phyloP scores from a whole-genome alignment of 1,140 invertebrate species.

The Elymnias hypermnestra region DNA sequence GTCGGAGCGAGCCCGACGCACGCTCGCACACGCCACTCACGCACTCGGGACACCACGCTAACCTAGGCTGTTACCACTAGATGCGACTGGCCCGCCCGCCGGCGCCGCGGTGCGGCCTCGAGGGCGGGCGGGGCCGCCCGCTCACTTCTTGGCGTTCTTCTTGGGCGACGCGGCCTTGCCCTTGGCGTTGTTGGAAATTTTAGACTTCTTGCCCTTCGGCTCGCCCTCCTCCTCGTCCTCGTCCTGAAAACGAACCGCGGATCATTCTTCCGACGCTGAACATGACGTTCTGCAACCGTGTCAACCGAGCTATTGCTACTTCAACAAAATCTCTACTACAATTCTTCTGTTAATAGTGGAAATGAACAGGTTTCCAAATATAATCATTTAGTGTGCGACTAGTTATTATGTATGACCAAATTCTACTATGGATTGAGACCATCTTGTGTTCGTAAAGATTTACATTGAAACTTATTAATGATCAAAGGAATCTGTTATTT shows the following conservation, averaged over 20 bases:
- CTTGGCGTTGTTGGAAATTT: constrained; percentile 80
- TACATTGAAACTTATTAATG: too few species aligned
- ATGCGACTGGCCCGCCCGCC: constrained; percentile 41
- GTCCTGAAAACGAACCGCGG: constrained; percentile 72
- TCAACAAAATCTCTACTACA: too few species aligned
- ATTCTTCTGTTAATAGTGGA: too few species aligned
- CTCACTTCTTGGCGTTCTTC: constrained; percentile 76
- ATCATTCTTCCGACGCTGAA: too few species aligned
- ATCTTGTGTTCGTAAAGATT: too few species aligned
- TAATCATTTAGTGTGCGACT: too few species aligned
- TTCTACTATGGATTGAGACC: too few species aligned
- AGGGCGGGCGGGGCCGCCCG: constrained; percentile 19
- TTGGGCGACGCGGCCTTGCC: constrained; percentile 73
- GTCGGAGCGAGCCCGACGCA: constrained; percentile 9
- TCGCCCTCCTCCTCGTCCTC: constrained; percentile 81
- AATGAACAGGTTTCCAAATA: too few species aligned
- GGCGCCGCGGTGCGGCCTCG: constrained; percentile 7
- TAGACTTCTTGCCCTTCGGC: constrained; percentile 80
- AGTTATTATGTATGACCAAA: too few species aligned
- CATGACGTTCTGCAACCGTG: too few species aligned
- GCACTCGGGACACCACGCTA: constrained; percentile 58
- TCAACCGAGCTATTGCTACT: too few species aligned
- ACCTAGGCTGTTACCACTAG: constrained; percentile 64
- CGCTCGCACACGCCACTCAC: constrained; percentile 41
- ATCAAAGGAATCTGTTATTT: too few species aligned